Conservation (phyloP, 2,113 vertebrate species). For the Burhinus bistriatus region DNA sequence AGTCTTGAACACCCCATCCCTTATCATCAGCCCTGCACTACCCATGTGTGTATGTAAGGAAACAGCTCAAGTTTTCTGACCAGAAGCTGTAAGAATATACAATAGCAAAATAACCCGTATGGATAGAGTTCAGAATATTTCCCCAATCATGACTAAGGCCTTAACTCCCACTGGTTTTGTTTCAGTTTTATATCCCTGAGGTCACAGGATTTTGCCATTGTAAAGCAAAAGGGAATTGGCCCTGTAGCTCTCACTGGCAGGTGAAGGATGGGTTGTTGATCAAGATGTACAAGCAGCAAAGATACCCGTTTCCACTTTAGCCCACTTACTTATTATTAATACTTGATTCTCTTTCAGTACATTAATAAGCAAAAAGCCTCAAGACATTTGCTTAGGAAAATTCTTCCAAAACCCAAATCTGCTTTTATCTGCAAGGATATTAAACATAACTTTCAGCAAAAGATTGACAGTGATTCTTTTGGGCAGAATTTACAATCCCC, state of each 20-base stretch:
- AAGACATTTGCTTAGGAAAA: background rate
- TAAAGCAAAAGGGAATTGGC: background rate
- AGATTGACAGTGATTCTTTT: background rate
- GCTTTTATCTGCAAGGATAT: background rate
- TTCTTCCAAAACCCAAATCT: background rate
- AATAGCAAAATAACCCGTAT: background rate
- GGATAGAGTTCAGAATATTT: background rate
- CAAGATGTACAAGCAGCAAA: background rate
- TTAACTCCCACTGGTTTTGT: background rate
- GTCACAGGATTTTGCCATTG: background rate
- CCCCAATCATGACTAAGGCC: background rate
- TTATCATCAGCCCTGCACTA: background rate
- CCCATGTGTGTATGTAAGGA: background rate
- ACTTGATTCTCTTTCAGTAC: background rate
- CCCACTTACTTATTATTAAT: background rate
- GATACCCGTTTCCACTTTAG: background rate
- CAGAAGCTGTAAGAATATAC: background rate
- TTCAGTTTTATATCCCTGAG: background rate
- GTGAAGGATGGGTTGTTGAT: background rate
- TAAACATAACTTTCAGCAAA: background rate
- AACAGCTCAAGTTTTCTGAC: background rate
- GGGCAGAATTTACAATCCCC: background rate
- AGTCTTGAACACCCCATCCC: background rate
- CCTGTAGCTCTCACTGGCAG: background rate
- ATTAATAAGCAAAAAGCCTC: background rate